These are phyloP conservation scores for Lycorma delicatula DNA, from an alignment of 1,140 invertebrate genomes.

Conservation along the genomic window DNA sequence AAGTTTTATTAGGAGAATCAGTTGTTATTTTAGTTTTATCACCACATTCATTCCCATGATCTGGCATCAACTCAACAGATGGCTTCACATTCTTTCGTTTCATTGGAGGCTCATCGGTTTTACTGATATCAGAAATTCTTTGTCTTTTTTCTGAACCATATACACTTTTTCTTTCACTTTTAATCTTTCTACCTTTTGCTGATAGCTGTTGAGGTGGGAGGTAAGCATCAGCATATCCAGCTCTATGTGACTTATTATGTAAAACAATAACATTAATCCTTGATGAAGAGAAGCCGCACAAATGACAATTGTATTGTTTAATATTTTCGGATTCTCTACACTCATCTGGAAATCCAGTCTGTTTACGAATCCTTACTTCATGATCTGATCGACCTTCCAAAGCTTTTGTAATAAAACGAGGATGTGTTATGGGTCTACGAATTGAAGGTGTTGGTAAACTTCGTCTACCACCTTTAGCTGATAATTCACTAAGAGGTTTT, in stretches of 20 bases:
- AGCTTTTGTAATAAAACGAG: slow-evolving; percentile 37
- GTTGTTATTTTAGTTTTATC: too few species aligned
- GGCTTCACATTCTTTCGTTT: slow-evolving; percentile 1
- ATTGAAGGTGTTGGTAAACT: slow-evolving; percentile 5
- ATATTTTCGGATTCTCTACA: slow-evolving; percentile 18
- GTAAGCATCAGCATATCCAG: slow-evolving; percentile 34
- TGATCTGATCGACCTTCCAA: slow-evolving; percentile 46
- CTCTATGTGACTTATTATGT: slow-evolving; percentile 55
- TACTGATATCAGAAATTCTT: background rate
- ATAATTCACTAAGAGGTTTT: background rate
- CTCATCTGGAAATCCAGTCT: slow-evolving; percentile 30
- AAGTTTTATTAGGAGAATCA: slow-evolving; percentile 14
- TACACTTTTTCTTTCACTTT: too few species aligned
- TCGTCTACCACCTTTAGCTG: background rate
- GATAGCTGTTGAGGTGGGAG: slow-evolving; percentile 39
- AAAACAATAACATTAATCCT: slow-evolving; percentile 58
- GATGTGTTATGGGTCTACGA: slow-evolving; percentile 39
- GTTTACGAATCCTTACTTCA: slow-evolving; percentile 49
- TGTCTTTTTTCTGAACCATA: too few species aligned
- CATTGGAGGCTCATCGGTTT: slow-evolving; percentile 7
- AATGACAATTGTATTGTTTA: slow-evolving; percentile 50
- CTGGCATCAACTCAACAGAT: background rate
- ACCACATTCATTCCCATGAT: too few species aligned
- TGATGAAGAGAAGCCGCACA: slow-evolving; percentile 52
- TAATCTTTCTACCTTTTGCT: slow-evolving; percentile 34